These are phyloP conservation scores for Gortyna flavago DNA, from an alignment of 2,888 invertebrate species.

Conservation along the genomic window DNA sequence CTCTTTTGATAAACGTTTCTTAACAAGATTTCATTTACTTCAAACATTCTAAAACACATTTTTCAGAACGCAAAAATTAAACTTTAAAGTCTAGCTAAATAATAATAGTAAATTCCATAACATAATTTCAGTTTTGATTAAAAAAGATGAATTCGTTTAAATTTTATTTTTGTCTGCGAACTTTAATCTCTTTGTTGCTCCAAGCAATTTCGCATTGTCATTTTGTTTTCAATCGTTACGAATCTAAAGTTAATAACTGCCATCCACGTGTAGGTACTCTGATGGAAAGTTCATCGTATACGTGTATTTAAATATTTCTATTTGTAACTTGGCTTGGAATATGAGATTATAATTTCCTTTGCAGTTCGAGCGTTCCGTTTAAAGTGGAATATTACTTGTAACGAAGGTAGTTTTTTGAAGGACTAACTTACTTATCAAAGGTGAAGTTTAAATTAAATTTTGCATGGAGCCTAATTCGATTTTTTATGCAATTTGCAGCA, in stretches of 20 bases:
- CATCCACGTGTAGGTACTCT: slow-evolving; percentile 22
- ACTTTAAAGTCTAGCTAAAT: not conserved
- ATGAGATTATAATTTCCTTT: not conserved
- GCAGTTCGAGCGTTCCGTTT: not conserved
- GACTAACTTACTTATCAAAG: not conserved
- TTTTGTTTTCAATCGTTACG: slow-evolving; percentile 27
- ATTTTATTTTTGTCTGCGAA: slow-evolving; percentile 50
- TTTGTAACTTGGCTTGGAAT: slow-evolving; percentile 13
- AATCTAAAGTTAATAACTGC: slow-evolving; percentile 31
- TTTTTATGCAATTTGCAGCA: not conserved
- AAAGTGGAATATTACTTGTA: slow-evolving; percentile 7
- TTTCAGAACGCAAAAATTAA: not conserved
- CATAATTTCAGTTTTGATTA: slow-evolving; percentile 9
- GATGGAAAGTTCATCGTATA: not conserved
- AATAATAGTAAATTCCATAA: not conserved
- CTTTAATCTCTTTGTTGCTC: slow-evolving; percentile 44
- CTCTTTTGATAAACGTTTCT: not conserved
- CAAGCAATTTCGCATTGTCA: slow-evolving; percentile 32
- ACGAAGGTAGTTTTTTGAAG: not conserved
- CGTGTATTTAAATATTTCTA: not conserved
- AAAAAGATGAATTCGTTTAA: slow-evolving; percentile 9
- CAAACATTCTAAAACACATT: not conserved
- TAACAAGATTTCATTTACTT: not conserved
- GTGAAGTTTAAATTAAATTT: not conserved
- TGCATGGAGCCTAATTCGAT: not conserved